Base-by-base conservation (phyloP, 2,113 vertebrate genomes). In the Phalacrocorax carbo region DNA sequence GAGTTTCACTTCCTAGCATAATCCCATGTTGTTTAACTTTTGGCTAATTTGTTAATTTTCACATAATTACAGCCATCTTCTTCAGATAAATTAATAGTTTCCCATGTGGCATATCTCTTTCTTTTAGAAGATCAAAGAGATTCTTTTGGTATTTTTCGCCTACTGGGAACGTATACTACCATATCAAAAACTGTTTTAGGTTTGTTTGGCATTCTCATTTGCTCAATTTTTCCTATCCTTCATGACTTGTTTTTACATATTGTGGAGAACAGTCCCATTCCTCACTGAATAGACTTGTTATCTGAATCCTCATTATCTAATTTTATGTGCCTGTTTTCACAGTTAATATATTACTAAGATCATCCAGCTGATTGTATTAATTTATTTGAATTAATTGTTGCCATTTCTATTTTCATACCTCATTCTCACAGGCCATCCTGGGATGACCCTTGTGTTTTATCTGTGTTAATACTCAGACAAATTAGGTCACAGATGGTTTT, bases 11-110 rank as follows among this genome's bases (percentile, higher is more conserved):
- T 95, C 26, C 69, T 75, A 84, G 44, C 9, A 71, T 58, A 95
- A 88, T 75, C 42, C 25, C 38, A 51, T 57, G 60, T 73, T 88
- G 27, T 68, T 86, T 71, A 88, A 91, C 55, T 88, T 94, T 38
- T 42, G n/a, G 42, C 9, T 55, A 91, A 44, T 89, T 94, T 94
- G 34, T 94, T 94, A 95, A 78, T 92, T 96, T 91, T 91, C 38
- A 75, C 57, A 71, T 94, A 94, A 91, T 93, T 86, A 89, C 60
- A 95, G 25, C 19, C 38, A 55, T 68, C 70, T 91, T 95, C 57
- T 91, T 32, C 26, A 8, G 66, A 78, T 71, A 15, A 92, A 81
- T 86, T 83, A 78, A 58, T 75, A 70, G 23, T 82, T 88, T 82
- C 89, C 84, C 73, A 48, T 27, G 52, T 84, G 91, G 23, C 23